Evolutionary conservation across 2,113 vertebrate species (phyloP), one percentile per base, ranked within the genome.

Genomic region (Mungos mungo): DNA sequence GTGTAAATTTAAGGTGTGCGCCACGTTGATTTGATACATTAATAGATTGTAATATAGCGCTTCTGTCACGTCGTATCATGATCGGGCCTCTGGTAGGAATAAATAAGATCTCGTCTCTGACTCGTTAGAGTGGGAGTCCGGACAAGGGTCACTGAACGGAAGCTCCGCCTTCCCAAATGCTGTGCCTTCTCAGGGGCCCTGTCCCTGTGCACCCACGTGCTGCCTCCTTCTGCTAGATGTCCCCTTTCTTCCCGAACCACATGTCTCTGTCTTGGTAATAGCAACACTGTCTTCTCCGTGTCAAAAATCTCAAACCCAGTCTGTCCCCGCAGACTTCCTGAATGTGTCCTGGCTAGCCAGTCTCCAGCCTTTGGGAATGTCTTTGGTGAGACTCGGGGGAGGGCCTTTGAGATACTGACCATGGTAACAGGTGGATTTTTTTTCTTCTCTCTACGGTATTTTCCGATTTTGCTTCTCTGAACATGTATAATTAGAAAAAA

Each of bases 291-390:
- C 23, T 79, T 63, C 54, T 91, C 35, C 21, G 60, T 23, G 16
- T 77, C 79, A 5, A 82, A 63, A 63, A 38, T 81, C 77, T 76
- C 66, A 72, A 89, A 79, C 25, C 35, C 87, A 77, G 5, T 60
- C 93, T 35, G 21, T 83, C 47, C 45, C 60, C 33, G 2, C 79
- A 29, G 79, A 81, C 25, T 83, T 77, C 45, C 31, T 35, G 65
- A 95, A 81, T 80, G 31, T 66, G 2, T 45, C 29, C 72, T 72
- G 41, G 54, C 63, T 77, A 69, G 71, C 35, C 45, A 31, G 66
- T 72, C 88, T 94, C n/a, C 47, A 80, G 38, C n/a, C 92, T 76
- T 91, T 74, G 33, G 91, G 65, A 91, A 84, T 57, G 10, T 60
- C 81, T 93, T 91, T 88, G 87, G 29, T 93, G 82, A 93, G 27